Base-by-base conservation (phyloP, 2,888 invertebrate genomes). In the Merodon equestris region DNA sequence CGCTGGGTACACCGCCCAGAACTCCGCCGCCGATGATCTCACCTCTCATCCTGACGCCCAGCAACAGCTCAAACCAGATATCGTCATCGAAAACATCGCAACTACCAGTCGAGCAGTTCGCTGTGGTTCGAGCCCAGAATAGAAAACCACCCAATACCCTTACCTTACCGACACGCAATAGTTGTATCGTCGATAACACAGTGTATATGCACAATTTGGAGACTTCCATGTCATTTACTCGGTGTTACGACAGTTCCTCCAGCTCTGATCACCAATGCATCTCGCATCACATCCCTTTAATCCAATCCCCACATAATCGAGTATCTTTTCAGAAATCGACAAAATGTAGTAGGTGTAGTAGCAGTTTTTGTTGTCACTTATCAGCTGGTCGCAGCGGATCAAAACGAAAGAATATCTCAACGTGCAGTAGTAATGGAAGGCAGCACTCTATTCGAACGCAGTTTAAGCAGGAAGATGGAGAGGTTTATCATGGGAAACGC, bases 401-500 rank as follows among this genome's bases (percentile, higher is more conserved):
- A 47, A 81, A 71, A 57, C 18, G 75, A 40, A 75, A 66, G 47
- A 67, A 61, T 45, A 63, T 74, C 13, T 54, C 58, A 40, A 48
- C 64, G 9, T 64, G 64, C 54, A 50, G 40, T 51, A 38, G 53
- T 17, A 53, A 63, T n/a, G 54, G 68, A 17, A 60, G 68, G 14
- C 81, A 81, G 36, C 54, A 71, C 36, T 70, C 81, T 18, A 40
- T 81, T 1, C 34, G 75, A 47, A 81, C 81, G 12, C 81, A 81
- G 18, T 66, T 81, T 0, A 74, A 71, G 19, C 81, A 81, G 40
- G 7, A 27, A 27, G 68, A 75, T 17, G 66, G 67, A n/a, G 72
- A 83, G 18, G 76, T 87, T 27, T 87, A 87, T 54, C 87, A 86
- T 64, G 87, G 87, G 56, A 86, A 84, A 70, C 84, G 87, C 0